Evolutionary conservation across 2,888 invertebrate species (phyloP), one percentile per base, ranked within the genome.

Genomic region (Agriopis leucophaearia): DNA sequence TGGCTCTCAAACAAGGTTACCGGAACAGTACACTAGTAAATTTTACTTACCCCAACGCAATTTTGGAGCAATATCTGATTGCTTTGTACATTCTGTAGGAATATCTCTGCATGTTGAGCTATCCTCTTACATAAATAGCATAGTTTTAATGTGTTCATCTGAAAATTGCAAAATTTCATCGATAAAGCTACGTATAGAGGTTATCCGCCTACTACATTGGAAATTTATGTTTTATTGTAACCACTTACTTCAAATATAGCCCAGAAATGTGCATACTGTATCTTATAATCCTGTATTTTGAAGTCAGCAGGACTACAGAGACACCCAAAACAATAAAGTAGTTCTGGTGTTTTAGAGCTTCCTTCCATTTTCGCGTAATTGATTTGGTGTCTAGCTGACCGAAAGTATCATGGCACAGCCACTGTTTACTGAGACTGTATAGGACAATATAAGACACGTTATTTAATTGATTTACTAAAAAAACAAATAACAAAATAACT

Each of bases 61-160:
- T 86, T 90, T 62, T 87, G 81, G 64, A 92, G 66, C 44, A 86
- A 71, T 36, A 85, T 78, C 69, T 91, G 89, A 74, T 91, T 89
- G 58, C 77, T 88, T 45, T 87, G 84, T 0, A 90, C 89, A 81
- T 83, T 88, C 56, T 87, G 82, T 60, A 91, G 83, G 52, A 92
- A 90, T 1, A 70, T 27, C 52, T 91, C 90, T 0, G 85, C 77
- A 45, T 84, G 85, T 54, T 86, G 80, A 0, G 86, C 85, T 45
- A 87, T 72, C 56, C 81, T 81, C 45, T 80, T 86, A 63, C 92
- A 92, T 13, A 90, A 45, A 64, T 81, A 87, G 72, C 92, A 92
- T 4, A 92, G 70, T 10, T 54, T 68, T 69, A 91, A 71, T 36
- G 62, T 16, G 15, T 8, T 42, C 6, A 58, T 58, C 67, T 67